These are phyloP conservation scores for Panagrolaimus sp. DNA, from an alignment of 1,140 invertebrate species.

Conservation along the genomic window DNA sequence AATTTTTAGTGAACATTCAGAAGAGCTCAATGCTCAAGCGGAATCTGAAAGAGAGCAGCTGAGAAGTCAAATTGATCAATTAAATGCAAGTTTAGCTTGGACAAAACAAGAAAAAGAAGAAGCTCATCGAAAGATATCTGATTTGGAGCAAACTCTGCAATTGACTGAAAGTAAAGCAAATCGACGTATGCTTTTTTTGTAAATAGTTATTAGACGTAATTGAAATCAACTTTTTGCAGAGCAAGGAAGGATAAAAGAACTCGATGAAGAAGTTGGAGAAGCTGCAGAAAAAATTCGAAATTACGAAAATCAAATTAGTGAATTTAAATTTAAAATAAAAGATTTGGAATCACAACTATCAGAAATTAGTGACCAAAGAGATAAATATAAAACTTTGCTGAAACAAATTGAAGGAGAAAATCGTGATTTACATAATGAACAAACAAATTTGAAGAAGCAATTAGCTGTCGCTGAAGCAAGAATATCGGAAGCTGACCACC, in stretches of 20 bases:
- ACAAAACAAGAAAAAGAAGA: constrained; percentile 3
- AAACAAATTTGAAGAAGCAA: not conserved
- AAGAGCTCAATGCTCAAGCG: not conserved
- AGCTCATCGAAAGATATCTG: not conserved
- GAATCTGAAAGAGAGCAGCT: constrained; percentile 5
- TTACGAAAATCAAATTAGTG: not conserved
- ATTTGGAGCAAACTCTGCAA: constrained; percentile 8
- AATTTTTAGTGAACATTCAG: not conserved
- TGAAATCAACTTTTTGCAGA: not conserved
- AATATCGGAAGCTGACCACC: not conserved
- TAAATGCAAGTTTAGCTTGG: constrained; percentile 3
- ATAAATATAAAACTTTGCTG: not conserved
- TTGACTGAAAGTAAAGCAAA: not conserved
- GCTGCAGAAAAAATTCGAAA: not conserved
- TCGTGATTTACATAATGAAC: not conserved
- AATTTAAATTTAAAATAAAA: constrained; percentile 1
- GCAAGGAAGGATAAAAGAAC: not conserved
- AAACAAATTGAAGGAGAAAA: not conserved
- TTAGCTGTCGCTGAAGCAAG: not conserved
- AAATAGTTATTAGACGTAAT: not conserved
- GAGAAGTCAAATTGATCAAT: not conserved
- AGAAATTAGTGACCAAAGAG: constrained; percentile 1
- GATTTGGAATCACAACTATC: constrained; percentile 2
- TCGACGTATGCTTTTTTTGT: not conserved
- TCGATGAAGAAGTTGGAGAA: not conserved